phyloP scores from a whole-genome alignment of 2,888 invertebrate genomes.

The Drosophila infuscata region DNA sequence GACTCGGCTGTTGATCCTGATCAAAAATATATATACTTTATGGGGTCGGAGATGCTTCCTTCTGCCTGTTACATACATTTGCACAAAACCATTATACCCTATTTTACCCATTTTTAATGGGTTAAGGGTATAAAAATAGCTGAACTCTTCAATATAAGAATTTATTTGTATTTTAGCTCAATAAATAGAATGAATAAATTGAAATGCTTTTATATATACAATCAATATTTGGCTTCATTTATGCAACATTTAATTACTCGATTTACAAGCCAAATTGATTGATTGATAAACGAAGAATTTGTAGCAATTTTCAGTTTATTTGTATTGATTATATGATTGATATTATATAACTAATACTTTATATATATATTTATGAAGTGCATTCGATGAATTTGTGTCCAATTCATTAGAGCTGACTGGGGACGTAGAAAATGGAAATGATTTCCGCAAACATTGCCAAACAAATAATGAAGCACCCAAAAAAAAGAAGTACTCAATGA shows the following conservation, averaged over 20 bases:
- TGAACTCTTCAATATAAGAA: not conserved
- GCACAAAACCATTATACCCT: too few species aligned
- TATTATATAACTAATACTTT: not conserved
- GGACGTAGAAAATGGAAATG: constrained; percentile 46
- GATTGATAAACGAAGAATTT: not conserved
- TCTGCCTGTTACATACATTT: too few species aligned
- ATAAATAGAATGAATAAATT: not conserved
- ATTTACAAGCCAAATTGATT: not conserved
- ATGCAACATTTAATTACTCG: not conserved
- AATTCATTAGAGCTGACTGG: constrained; percentile 52
- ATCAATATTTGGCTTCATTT: not conserved
- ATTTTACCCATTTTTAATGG: too few species aligned
- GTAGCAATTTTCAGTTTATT: not conserved
- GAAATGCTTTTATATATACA: not conserved
- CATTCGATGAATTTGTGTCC: constrained; percentile 21
- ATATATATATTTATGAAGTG: constrained; percentile 2
- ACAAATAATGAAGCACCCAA: constrained; percentile 52
- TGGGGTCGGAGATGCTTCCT: too few species aligned
- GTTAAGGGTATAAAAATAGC: not conserved
- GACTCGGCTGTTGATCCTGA: too few species aligned
- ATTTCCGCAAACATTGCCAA: constrained; percentile 57
- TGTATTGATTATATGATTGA: too few species aligned
- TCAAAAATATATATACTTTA: too few species aligned
- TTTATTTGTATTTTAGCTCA: not conserved
- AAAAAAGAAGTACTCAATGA: constrained; percentile 36